Base-by-base conservation (phyloP, 2,888 invertebrate genomes). In the Nemapogon koenigi region DNA sequence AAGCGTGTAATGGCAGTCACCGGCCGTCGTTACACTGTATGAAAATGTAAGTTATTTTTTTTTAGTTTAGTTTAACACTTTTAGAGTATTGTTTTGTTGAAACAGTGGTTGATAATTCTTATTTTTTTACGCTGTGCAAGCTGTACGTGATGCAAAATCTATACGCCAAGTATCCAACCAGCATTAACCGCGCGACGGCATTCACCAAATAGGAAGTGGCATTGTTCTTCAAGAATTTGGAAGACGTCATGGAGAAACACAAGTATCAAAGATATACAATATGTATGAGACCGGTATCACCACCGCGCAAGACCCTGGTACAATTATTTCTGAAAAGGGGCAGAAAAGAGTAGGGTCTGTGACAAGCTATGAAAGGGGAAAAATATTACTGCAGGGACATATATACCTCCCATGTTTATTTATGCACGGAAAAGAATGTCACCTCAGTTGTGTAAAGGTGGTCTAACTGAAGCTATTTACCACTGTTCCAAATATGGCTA, bases 401-500 rank as follows among this genome's bases (percentile, higher is more conserved):
- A 48, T 43, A 46, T 66, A 33, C 61, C 62, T 7, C 63, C 62
- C 10, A 57, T 66, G 57, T 59, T 63, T 42, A 60, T 69, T 28
- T 65, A 55, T 42, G 59, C 59, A 2, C 39, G 62, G 16, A 52
- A 59, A 42, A 49, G 56, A 43, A 51, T 58, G 52, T 47, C 50
- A 10, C 46, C 50, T 30, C 41, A 40, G 8, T 40, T 62, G 17
- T 46, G 51, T 40, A 47, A 50, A 40, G 53, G 50, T 45, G 59
- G 59, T 13, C 57, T 57, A 16, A 30, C 43, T 29, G 53, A 49
- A 31, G 48, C 58, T 17, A 42, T 55, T n/a, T n/a, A n/a, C n/a
- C n/a, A n/a, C n/a, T n/a, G n/a, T n/a, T n/a, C n/a, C n/a, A n/a
- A n/a, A n/a, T n/a, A n/a, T n/a, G n/a, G n/a, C n/a, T n/a, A n/a